phyloP scores from a whole-genome alignment of 2,797 vertebrate species.

The Sebastes diaconus region DNA sequence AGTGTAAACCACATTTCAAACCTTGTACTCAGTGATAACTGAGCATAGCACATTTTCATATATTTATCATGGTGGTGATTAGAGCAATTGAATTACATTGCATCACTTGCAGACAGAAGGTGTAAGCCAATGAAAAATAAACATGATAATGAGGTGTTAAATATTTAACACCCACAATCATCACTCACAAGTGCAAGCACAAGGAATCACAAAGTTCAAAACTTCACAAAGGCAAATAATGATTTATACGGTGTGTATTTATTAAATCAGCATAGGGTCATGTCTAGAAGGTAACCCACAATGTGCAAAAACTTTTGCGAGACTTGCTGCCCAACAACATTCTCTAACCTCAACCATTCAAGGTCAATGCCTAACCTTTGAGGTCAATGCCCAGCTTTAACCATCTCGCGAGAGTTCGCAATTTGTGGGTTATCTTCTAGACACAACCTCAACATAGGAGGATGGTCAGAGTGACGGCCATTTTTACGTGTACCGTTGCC shows the following conservation, averaged over 20 bases:
- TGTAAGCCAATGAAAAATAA: background rate
- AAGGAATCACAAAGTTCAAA: background rate
- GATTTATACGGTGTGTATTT: background rate
- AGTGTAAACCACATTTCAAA: background rate
- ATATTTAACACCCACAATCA: slow-evolving; percentile 7
- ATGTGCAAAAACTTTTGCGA: too few relatives aligned
- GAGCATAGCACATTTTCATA: background rate
- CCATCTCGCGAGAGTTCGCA: too few relatives aligned
- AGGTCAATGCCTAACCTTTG: too few relatives aligned
- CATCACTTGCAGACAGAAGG: background rate
- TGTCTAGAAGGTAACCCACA: too few relatives aligned
- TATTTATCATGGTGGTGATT: background rate
- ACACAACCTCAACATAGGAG: background rate
- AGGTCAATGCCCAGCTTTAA: too few relatives aligned
- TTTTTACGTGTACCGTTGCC: background rate
- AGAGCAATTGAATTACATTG: background rate
- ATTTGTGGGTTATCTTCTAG: too few relatives aligned
- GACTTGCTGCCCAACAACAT: too few relatives aligned
- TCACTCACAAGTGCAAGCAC: background rate
- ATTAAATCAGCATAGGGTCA: too few relatives aligned
- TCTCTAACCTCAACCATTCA: too few relatives aligned
- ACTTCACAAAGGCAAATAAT: background rate
- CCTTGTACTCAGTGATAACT: background rate
- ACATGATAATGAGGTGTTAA: slow-evolving; percentile 13
- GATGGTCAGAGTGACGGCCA: background rate